Evolutionary conservation across 2,888 invertebrate genomes (phyloP), one percentile per base, ranked within the genome.

Genomic region (Strigamia transsilvanica): DNA sequence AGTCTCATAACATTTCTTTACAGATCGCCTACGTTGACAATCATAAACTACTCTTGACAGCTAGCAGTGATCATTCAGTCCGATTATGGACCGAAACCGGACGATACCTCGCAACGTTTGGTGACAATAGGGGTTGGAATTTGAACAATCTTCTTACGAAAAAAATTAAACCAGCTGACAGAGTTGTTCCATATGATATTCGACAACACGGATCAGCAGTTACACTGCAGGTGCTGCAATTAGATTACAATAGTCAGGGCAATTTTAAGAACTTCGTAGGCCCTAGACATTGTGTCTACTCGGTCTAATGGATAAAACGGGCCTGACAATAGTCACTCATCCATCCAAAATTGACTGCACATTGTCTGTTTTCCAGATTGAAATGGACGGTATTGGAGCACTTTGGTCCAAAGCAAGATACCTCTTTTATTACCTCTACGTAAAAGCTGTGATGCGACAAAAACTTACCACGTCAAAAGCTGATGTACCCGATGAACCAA

Each of bases 391-490:
- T 15, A 46, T 46, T 46, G 46, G 46, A n/a, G 15, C 2, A 2
- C 38, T 6, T 5, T 38, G 38, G 38, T 10, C 6, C 5, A 46
- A 46, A 46, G 7, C 5, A 13, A 13, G 46, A n/a, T n/a, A 46
- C 46, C n/a, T 46, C n/a, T 46, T 46, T n/a, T n/a, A n/a, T n/a
- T 46, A 46, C n/a, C 46, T 46, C 46, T 46, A 46, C 15, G 46
- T 46, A 12, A 46, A 46, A 46, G 46, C 46, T 12, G 46, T 46
- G 46, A 46, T 46, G 46, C 1, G 46, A n/a, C 46, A 12, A 46
- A 46, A 46, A n/a, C 46, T 13, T n/a, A 12, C 13, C 7, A 46
- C 7, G 15, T 3, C 46, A 46, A 46, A 12, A 15, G 0, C 15
- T 5, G 46, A 46, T 10, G 46, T n/a, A n/a, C 4, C 46, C 5